These are phyloP conservation scores for Bombus affinis DNA, from an alignment of 1,140 invertebrate genomes.

Conservation along the genomic window DNA sequence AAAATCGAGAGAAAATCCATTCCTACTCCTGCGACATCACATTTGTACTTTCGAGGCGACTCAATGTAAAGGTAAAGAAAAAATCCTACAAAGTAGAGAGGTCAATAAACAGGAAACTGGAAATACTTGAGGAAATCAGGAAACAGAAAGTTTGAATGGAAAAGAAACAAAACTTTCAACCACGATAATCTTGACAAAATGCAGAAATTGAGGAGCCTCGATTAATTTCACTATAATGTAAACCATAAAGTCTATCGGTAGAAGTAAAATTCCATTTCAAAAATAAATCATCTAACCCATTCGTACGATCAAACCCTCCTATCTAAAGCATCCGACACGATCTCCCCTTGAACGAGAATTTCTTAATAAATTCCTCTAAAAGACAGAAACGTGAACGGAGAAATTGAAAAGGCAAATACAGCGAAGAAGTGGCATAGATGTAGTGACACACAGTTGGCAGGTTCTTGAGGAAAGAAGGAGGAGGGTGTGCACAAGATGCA, in stretches of 20 bases:
- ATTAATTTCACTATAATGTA: too few relatives aligned
- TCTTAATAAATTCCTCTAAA: background rate
- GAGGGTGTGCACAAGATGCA: constrained; percentile 13
- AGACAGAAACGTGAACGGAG: background rate
- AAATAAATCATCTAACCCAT: too few relatives aligned
- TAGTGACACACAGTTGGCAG: constrained; percentile 9
- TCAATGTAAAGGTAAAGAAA: background rate
- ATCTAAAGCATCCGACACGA: background rate
- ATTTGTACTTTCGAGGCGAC: background rate
- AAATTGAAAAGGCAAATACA: background rate
- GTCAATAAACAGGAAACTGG: background rate
- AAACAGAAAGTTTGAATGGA: background rate
- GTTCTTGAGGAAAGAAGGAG: constrained; percentile 24
- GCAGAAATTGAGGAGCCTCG: too few relatives aligned
- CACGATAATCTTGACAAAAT: too few relatives aligned
- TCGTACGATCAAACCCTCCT: too few relatives aligned
- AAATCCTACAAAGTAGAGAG: background rate
- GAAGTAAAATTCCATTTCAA: too few relatives aligned
- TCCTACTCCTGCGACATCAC: background rate
- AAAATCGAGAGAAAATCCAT: constrained; percentile 5
- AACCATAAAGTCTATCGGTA: too few relatives aligned
- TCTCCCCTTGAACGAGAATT: background rate
- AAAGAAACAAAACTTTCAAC: background rate
- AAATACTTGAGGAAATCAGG: background rate
- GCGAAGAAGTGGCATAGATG: constrained; percentile 24